phyloP scores from a whole-genome alignment of 2,797 vertebrate genomes.

The Hippocampus kuda region DNA sequence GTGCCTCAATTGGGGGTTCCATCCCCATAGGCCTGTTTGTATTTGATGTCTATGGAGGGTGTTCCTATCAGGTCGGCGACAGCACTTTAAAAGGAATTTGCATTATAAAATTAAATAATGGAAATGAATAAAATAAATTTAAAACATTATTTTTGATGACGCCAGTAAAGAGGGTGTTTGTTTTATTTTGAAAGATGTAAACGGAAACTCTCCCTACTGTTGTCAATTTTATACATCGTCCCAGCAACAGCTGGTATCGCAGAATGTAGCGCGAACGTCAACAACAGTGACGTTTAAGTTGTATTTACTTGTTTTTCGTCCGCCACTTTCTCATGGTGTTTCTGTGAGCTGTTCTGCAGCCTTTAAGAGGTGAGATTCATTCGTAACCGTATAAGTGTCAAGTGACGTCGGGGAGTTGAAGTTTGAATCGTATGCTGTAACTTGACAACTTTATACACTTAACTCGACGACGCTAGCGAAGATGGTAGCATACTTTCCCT shows the following conservation, averaged over 20 bases:
- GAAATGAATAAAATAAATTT: neutral
- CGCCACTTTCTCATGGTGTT: slow-evolving; percentile 16
- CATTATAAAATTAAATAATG: neutral
- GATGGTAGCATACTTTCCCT: neutral
- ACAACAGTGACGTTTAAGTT: slow-evolving; percentile 9
- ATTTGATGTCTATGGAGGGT: too few relatives aligned
- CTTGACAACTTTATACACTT: neutral
- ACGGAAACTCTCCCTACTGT: slow-evolving; percentile 3
- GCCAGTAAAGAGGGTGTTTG: neutral
- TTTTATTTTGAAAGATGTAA: slow-evolving; percentile 28
- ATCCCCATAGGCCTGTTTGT: too few relatives aligned
- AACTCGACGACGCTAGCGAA: slow-evolving; percentile 23
- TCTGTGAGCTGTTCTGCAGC: slow-evolving; percentile 11
- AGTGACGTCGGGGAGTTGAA: slow-evolving; percentile 13
- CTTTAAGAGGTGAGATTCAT: slow-evolving; percentile 38
- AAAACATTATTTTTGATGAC: too few relatives aligned
- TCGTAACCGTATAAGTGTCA: slow-evolving; percentile 1
- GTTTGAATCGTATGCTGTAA: slow-evolving; percentile 9
- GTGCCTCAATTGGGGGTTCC: too few relatives aligned
- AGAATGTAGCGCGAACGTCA: slow-evolving; percentile 22
- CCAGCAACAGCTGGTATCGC: slow-evolving; percentile 33
- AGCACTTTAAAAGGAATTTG: neutral
- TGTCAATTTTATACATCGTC: neutral
- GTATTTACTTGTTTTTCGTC: slow-evolving; percentile 7
- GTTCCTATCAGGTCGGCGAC: too few relatives aligned